Conservation (phyloP, 2,888 invertebrate genomes). For the Creontiades dilutus region DNA sequence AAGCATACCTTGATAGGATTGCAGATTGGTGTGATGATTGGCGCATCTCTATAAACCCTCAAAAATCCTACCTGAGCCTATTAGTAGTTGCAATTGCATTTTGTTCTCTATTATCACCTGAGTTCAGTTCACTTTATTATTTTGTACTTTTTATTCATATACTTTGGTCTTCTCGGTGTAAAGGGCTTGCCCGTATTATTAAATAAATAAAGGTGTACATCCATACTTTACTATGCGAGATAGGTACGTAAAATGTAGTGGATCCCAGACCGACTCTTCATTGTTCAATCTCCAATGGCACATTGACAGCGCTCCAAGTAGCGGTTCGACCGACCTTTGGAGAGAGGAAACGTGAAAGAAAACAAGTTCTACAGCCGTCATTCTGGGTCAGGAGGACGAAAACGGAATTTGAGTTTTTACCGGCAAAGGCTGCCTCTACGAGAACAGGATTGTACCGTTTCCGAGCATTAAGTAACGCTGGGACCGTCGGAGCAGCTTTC, state of each 20-base stretch:
- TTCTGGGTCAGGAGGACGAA: slow-evolving; percentile 9
- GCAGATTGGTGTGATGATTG: too few species aligned
- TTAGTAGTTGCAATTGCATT: too few species aligned
- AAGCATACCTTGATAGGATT: too few species aligned
- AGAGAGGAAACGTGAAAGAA: slow-evolving; percentile 22
- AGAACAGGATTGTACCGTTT: slow-evolving; percentile 34
- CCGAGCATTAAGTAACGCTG: neutral
- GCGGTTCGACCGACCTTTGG: neutral
- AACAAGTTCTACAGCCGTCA: neutral
- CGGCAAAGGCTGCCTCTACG: neutral
- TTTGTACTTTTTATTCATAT: neutral
- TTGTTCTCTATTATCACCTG: too few species aligned
- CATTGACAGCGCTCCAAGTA: neutral
- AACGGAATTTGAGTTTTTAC: neutral
- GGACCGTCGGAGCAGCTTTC: neutral
- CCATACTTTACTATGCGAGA: neutral
- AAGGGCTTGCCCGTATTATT: too few species aligned
- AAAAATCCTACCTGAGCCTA: too few species aligned
- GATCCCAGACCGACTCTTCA: neutral
- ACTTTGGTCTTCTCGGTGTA: too few species aligned
- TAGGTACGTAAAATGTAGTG: neutral
- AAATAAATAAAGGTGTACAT: neutral
- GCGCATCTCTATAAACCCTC: too few species aligned
- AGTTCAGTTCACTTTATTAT: neutral
- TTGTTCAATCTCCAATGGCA: neutral